Base-by-base conservation (phyloP, 2,888 invertebrate genomes). In the Leptopilina syphax region DNA sequence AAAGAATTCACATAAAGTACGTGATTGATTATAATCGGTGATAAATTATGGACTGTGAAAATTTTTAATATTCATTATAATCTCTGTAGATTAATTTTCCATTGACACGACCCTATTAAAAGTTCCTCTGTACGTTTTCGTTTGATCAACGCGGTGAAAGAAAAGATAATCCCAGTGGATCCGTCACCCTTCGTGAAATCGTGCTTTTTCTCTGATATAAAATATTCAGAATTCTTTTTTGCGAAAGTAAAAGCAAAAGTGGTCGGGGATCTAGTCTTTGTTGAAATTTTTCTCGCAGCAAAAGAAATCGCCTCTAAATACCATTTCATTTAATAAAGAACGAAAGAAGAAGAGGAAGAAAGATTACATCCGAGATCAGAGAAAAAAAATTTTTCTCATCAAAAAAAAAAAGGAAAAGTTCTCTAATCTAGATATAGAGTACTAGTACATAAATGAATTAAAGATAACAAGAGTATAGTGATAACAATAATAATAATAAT, bases 101-200 rank as follows among this genome's bases (percentile, higher is more conserved):
- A 63, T 63, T 63, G 70, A 73, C 50, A 27, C 70, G 54, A 70
- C 70, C 24, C 50, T 24, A 70, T 54, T 70, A 70, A 70, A 70
- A 50, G 70, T 70, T 70, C 54, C 54, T 12, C n/a, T 73, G 5
- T 68, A 27, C 70, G 57, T 54, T 57, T 57, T 73, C 57, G 34
- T 73, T 73, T 73, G 57, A 73, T 73, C 70, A 73, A 44, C 54
- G 54, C 50, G 50, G 50, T 44, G n/a, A 73, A 73, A 57, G 70
- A 50, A 57, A 73, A 54, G 57, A 34, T 34, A 73, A 73, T 73
- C 50, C 27, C 13, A 27, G 8, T 34, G 50, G 9, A 12, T 57
- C 27, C 9, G 27, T 27, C 54, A 54, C 27, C 27, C 54, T 24
- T 24, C 12, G 27, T 9, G 7, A 24, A 68, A 70, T 73, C 54